These are phyloP conservation scores for Xiphias gladius DNA, from an alignment of 2,113 vertebrate species.

Conservation along the genomic window DNA sequence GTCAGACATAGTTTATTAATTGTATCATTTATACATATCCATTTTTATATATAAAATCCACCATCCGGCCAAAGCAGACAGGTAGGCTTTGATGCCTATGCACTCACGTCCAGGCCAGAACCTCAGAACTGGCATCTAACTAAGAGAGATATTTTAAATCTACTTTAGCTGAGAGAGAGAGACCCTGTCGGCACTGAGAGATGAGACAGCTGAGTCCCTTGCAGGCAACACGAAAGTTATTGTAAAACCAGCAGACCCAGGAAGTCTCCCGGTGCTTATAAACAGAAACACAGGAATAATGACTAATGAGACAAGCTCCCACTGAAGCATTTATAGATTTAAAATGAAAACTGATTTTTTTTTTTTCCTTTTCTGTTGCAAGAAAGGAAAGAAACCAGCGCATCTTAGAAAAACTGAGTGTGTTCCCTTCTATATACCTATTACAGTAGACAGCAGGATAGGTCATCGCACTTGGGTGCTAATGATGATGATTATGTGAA, in stretches of 20 bases:
- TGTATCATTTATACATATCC: no score
- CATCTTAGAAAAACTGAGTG: not conserved
- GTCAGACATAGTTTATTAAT: not conserved
- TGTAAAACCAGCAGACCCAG: not conserved
- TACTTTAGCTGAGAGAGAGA: not conserved
- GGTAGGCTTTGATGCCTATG: slow-evolving; percentile 1
- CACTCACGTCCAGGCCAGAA: not conserved
- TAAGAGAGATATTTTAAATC: slow-evolving; percentile 4
- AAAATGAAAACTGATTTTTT: not conserved
- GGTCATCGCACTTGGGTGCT: not conserved
- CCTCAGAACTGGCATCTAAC: slow-evolving; percentile 11
- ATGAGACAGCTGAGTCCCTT: slow-evolving; percentile 14
- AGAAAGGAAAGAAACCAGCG: not conserved
- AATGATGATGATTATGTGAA: not conserved
- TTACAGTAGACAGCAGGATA: not conserved
- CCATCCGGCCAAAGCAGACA: slow-evolving; percentile 27
- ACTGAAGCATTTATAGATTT: not conserved
- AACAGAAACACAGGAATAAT: not conserved
- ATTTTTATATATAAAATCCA: not conserved
- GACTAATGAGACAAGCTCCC: slow-evolving; percentile 6
- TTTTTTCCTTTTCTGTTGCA: not conserved
- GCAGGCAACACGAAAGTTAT: slow-evolving; percentile 7
- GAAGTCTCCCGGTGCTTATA: slow-evolving; percentile 4
- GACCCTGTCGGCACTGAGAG: slow-evolving; percentile 10
- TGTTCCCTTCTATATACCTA: not conserved